Base-by-base conservation (phyloP, 2,888 invertebrate genomes). In the Dioctria linearis region DNA sequence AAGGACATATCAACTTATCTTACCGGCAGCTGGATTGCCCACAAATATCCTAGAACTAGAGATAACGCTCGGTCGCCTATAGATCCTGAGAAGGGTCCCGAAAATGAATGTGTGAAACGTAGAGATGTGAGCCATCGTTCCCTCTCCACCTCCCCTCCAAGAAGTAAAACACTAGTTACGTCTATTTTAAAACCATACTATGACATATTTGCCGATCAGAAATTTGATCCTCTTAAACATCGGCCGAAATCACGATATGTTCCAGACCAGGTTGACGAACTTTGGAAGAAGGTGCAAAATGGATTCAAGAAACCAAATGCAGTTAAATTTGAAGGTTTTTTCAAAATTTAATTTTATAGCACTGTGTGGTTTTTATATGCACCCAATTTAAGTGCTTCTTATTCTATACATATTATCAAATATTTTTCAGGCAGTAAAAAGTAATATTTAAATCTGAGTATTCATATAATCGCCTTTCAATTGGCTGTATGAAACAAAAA, bases 21-120 rank as follows among this genome's bases (percentile, higher is more conserved):
- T 82, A 92, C 93, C 0, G 95, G 94, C 2, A 91, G 93, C 5
- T 96, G 96, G 95, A 92, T 94, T 54, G 95, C 96, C 0, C 96
- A 96, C 87, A 92, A 91, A 84, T 95, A 93, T 86, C 95, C 95
- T 0, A 93, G 90, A 84, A 91, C 91, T 2, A 91, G 91, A 80
- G 94, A 94, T 84, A 94, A 94, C 85, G 92, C 93, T n/a, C 90
- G 92, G 71, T 92, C 94, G 3, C 85, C 94, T 63, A 92, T 91
- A 1, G 89, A 91, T 5, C 91, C 91, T 2, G 89, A 90, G 65
- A 85, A 86, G 75, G 85, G 86, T 6, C 83, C 85, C 1, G 84
- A 85, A 80, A 82, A 82, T 80, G 83, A 83, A 73, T 79, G 78
- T 59, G 81, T 89, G 1, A 83, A 82, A 78, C 54, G 81, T 4